Base-by-base conservation (phyloP, 2,797 vertebrate species). In the Anguilla pacifica region DNA sequence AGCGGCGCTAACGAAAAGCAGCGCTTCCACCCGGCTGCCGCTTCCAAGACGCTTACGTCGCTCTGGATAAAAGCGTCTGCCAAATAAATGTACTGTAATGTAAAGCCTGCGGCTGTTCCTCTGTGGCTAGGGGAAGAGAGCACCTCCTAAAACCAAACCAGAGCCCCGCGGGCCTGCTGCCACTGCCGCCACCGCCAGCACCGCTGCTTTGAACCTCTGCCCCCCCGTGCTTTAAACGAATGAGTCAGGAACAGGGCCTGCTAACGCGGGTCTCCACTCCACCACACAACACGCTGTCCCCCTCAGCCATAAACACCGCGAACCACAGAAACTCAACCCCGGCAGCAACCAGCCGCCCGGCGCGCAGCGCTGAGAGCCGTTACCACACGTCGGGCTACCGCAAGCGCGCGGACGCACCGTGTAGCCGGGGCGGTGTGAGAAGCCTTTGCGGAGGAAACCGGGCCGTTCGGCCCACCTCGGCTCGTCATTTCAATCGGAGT, bases 11-110 rank as follows among this genome's bases (percentile, higher is more conserved):
- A 51, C 10, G 57, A 87, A 39, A 39, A 77, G 74, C 88, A 88
- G 85, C 17, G 83, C 87, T 85, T 90, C 90, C 90, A 89, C 89
- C 72, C 88, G 89, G 88, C 89, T 83, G 86, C 88, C 84, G n/a
- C 86, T 90, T 91, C 90, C 85, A 91, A 90, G 91, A 92, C 49
- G 70, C 88, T 84, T 89, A 74, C 86, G 87, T 87, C 85, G 86
- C 39, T 39, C 39, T 2, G 39, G 39, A 39, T 39, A 39, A 39
- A 39, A 39, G 39, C 39, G 39, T 39, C 39, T 39, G 39, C 39
- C 39, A 39, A 39, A 39, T 39, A 39, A 2, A 39, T 39, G 39
- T 39, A 39, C 39, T 2, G 39, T 39, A 39, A 39, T 39, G 39
- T 39, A 39, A 39, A 88, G 72, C 22, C 84, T 81, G 87, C 86